These are phyloP conservation scores for Sinotaia quadrata DNA, from an alignment of 2,888 invertebrate species.

Conservation along the genomic window DNA sequence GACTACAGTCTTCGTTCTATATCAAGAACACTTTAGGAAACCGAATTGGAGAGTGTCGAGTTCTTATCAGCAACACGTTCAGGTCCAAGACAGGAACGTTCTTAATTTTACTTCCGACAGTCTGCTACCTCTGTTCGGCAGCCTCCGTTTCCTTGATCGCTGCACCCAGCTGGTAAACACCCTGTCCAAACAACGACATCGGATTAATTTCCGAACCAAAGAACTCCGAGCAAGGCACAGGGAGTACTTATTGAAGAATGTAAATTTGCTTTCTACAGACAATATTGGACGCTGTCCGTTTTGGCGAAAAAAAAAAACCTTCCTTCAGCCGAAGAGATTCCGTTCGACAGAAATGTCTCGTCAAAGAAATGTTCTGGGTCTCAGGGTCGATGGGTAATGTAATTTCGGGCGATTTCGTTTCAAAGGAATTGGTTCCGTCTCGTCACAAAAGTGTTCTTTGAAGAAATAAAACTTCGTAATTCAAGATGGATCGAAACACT, in stretches of 20 bases:
- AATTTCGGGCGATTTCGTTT: background rate
- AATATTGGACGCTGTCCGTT: conserved; percentile 1
- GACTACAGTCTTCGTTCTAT: no score
- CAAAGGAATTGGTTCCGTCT: background rate
- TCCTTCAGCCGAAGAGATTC: background rate
- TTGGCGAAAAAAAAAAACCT: background rate
- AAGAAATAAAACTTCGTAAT: no score
- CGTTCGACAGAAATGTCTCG: background rate
- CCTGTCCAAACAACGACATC: background rate
- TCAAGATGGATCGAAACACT: no score
- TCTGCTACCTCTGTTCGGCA: no score
- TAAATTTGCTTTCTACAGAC: conserved; percentile 13
- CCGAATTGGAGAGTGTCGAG: no score
- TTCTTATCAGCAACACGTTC: no score
- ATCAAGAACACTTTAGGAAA: no score
- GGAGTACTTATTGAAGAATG: conserved; percentile 10
- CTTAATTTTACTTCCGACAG: no score
- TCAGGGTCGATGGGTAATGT: background rate
- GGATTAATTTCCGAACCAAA: conserved; percentile 20
- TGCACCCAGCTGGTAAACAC: background rate
- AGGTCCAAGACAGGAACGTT: no score
- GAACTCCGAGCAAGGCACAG: background rate
- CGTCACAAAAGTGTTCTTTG: background rate
- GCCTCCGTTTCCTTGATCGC: no score
- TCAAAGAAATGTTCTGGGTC: background rate